A percentile compares a stretch with the other conserved stretches of the same genome.
phyloP scores from a whole-genome alignment of 2,888 invertebrate species.

The Bursaphelenchus okinawaensis region DNA sequence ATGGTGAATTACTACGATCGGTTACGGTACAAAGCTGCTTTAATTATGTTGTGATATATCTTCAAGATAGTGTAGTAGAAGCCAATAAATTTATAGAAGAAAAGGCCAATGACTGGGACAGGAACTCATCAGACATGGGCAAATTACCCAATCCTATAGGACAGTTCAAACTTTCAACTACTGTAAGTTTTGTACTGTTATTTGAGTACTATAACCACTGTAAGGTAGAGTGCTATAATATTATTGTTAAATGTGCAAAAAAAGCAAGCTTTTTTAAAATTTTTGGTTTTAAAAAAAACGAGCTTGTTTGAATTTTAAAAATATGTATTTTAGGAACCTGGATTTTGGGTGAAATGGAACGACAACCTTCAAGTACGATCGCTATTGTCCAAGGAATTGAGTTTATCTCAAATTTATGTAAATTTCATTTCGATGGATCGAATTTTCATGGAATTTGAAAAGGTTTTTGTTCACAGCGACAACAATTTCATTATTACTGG shows the following conservation, averaged over 20 bases:
- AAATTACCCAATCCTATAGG: constrained; percentile 22
- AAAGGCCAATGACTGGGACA: constrained; percentile 7
- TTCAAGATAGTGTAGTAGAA: constrained; percentile 3
- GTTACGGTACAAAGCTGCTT: constrained; percentile 18
- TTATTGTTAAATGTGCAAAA: too few relatives aligned
- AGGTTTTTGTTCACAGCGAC: constrained; percentile 27
- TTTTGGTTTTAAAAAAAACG: too few relatives aligned
- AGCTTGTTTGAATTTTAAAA: too few relatives aligned
- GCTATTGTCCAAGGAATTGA: constrained; percentile 16
- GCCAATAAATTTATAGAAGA: constrained; percentile 19
- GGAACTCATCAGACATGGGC: constrained; percentile 9
- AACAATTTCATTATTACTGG: constrained; percentile 41
- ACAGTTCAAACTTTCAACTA: constrained; percentile 19
- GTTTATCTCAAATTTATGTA: constrained; percentile 25
- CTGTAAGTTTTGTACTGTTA: not conserved
- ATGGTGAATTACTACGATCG: constrained; percentile 22
- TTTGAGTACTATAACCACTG: too few relatives aligned
- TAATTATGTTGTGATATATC: constrained; percentile 22
- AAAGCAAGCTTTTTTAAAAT: too few relatives aligned
- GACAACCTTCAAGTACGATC: constrained; percentile 37
- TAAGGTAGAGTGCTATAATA: too few relatives aligned
- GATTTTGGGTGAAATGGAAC: constrained; percentile 28
- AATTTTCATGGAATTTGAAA: constrained; percentile 33
- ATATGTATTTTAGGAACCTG: constrained; percentile 22
- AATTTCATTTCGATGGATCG: constrained; percentile 36